These are phyloP conservation scores for Rhea americana DNA, from an alignment of 2,113 vertebrate species.

Conservation along the genomic window DNA sequence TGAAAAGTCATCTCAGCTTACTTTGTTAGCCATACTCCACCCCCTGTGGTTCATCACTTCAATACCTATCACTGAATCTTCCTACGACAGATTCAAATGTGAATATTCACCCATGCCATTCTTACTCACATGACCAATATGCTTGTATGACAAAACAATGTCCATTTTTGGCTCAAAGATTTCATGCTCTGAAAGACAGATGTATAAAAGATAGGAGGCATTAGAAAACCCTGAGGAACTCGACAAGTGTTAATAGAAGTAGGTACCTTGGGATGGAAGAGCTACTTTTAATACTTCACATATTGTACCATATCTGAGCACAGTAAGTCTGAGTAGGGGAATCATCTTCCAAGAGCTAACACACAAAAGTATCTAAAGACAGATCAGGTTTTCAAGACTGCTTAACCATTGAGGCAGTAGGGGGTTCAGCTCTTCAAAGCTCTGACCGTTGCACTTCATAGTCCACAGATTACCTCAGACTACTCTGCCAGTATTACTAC, in stretches of 20 bases:
- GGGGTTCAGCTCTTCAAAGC: neutral
- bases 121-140: neutral
- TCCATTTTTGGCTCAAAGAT: neutral
- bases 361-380: neutral
- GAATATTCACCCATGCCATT: neutral
- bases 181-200: neutral
- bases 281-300: neutral
- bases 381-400: neutral
- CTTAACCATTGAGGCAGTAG: neutral
- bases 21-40: neutral
- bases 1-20: neutral
- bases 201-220: neutral
- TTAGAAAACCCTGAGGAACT: neutral
- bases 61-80: neutral
- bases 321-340: neutral
- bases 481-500: neutral
- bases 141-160: neutral
- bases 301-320: neutral
- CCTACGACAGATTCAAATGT: neutral
- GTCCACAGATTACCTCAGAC: neutral
- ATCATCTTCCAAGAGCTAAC: slow-evolving; percentile 1
- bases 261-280: neutral
- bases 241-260: neutral
- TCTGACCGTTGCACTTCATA: neutral
- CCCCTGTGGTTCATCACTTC: neutral